phyloP scores from a whole-genome alignment of 2,797 vertebrate species.

The Staurois parvus region DNA sequence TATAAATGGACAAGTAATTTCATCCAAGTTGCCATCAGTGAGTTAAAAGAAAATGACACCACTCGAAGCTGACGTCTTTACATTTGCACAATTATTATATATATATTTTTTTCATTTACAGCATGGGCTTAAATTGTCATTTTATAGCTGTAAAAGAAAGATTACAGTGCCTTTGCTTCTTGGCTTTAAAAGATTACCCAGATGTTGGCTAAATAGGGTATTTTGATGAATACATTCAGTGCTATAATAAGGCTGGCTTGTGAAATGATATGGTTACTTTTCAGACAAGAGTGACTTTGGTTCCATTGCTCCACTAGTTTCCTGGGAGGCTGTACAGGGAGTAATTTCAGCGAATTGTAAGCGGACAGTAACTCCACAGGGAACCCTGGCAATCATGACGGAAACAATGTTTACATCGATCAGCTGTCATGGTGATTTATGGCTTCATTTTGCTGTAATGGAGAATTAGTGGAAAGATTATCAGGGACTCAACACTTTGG shows the following conservation, averaged over 20 bases:
- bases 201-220: constrained; percentile 78
- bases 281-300: constrained; percentile 84
- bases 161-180: constrained; percentile 69
- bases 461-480: constrained; percentile 99
- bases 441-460: constrained; percentile 99
- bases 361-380: constrained; percentile 98
- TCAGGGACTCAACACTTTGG: constrained; percentile 99
- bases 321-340: constrained; percentile 84
- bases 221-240: constrained; percentile 85
- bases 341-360: constrained; percentile 96
- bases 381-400: constrained; percentile 99
- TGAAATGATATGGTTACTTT: constrained; percentile 92
- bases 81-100: constrained; percentile 67
- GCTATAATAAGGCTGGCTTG: constrained; percentile 81
- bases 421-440: constrained; percentile 99
- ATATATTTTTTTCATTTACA: constrained; percentile 72
- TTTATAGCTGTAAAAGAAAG: constrained; percentile 69
- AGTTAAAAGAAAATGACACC: constrained; percentile 82
- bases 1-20: constrained; percentile 90
- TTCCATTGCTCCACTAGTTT: constrained; percentile 76
- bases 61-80: constrained; percentile 70
- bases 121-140: constrained; percentile 75
- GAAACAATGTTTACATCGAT: constrained; percentile 99
- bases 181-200: constrained; percentile 73
- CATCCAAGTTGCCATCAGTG: constrained; percentile 85